A percentile compares a stretch with the other conserved stretches of the same genome.
Conservation (phyloP, 2,113 vertebrate genomes). For the Ochotona curzoniae region DNA sequence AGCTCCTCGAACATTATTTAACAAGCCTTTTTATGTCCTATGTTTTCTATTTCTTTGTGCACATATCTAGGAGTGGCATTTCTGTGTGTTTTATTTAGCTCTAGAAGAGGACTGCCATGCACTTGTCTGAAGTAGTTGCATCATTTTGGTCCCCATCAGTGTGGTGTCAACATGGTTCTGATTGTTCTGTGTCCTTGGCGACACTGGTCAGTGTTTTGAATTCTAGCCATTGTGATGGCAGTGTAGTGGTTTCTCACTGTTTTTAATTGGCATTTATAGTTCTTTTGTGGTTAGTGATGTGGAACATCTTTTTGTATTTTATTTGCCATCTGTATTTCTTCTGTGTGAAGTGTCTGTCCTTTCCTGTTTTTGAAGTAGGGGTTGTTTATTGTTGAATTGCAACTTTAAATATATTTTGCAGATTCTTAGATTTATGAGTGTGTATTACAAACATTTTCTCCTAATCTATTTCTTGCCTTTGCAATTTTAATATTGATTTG, state of each 20-base stretch:
- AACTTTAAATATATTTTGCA: not conserved
- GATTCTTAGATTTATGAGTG: not conserved
- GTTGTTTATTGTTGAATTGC: slow-evolving; percentile 15
- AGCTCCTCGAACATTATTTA: not conserved
- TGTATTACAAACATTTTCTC: not conserved
- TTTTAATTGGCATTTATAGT: slow-evolving; percentile 19
- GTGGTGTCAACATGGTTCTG: not conserved
- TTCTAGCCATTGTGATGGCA: not conserved
- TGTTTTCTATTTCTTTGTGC: not conserved
- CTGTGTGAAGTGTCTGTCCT: not conserved
- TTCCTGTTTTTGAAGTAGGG: not conserved
- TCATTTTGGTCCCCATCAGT: not conserved
- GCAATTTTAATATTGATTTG: slow-evolving; percentile 11
- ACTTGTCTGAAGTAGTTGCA: not conserved
- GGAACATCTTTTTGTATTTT: not conserved
- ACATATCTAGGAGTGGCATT: not conserved
- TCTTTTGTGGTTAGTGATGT: not conserved
- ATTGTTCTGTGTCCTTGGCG: not conserved
- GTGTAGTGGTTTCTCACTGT: not conserved
- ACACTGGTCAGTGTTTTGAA: not conserved
- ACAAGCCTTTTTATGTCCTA: not conserved
- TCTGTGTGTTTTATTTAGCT: slow-evolving; percentile 4
- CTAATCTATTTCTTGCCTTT: not conserved
- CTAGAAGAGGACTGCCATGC: not conserved
- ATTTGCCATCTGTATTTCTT: not conserved